Percentiles rank a stretch among this genome's conserved stretches.
Evolutionary conservation across 2,113 vertebrate genomes (phyloP).

Genomic region (Taxidea taxus): DNA sequence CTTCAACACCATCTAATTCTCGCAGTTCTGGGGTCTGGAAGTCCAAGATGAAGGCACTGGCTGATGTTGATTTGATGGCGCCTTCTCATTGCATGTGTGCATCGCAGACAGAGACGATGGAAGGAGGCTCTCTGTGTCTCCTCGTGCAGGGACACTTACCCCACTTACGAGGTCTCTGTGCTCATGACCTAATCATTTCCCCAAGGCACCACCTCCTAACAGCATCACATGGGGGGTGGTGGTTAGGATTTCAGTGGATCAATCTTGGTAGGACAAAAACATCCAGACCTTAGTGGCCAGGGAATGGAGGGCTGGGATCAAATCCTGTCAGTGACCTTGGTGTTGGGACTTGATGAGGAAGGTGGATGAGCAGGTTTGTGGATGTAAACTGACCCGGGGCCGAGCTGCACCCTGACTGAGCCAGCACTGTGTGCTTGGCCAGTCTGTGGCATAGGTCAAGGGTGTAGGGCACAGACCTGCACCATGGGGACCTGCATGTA

Average conservation of each 20-base stretch:
- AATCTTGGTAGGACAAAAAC: background rate
- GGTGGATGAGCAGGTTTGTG: background rate
- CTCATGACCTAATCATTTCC: background rate
- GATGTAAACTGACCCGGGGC: background rate
- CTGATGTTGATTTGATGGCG: background rate
- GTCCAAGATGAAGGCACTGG: background rate
- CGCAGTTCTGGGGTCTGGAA: background rate
- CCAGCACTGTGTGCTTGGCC: background rate
- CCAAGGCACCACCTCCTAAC: background rate
- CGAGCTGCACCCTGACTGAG: background rate
- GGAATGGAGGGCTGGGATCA: background rate
- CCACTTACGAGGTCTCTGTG: background rate
- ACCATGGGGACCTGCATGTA: rapidly evolving
- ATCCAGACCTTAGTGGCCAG: background rate
- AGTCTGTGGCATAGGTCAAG: background rate
- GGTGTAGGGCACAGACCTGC: background rate
- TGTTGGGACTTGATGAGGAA: background rate
- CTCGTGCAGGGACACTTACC: background rate
- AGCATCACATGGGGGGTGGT: too few relatives aligned
- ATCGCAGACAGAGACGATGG: background rate
- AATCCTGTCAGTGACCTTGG: background rate
- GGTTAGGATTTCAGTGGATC: too few relatives aligned
- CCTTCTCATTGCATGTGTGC: too few relatives aligned
- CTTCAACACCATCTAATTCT: background rate
- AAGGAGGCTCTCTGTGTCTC: too few relatives aligned